These are phyloP conservation scores for Drosophila demipolita DNA, from an alignment of 2,888 invertebrate genomes.

Conservation along the genomic window DNA sequence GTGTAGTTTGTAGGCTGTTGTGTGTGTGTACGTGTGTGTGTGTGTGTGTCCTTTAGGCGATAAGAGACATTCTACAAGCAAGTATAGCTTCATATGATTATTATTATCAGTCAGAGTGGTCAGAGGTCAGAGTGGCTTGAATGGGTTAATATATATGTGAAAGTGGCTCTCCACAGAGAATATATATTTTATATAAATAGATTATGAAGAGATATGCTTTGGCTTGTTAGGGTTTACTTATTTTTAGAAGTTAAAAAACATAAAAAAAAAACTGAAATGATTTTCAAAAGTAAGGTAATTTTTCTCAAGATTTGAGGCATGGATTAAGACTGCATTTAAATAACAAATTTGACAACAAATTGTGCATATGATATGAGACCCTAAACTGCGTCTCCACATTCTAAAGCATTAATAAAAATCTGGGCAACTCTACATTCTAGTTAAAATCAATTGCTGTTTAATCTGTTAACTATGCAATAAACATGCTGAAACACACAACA, in stretches of 20 bases:
- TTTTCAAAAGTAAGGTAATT: neutral
- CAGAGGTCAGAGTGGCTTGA: neutral
- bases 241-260: neutral
- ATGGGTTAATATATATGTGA: constrained; percentile 26
- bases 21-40: constrained; percentile 9
- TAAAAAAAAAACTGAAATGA: neutral
- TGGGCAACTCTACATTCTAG: neutral
- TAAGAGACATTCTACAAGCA: constrained; percentile 26
- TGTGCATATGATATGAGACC: neutral
- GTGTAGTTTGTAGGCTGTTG: neutral
- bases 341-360: neutral
- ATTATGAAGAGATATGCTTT: neutral
- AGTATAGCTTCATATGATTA: constrained; percentile 56
- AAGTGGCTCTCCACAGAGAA: neutral
- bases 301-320: neutral
- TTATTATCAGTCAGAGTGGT: constrained; percentile 36
- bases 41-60: constrained; percentile 29
- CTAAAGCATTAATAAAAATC: neutral
- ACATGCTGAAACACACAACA: neutral
- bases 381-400: fast-evolving
- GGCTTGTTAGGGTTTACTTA: neutral
- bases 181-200: neutral
- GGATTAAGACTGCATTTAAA: neutral
- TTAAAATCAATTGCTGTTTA: constrained; percentile 7
- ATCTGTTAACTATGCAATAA: constrained; percentile 1